Evolutionary conservation across 1,140 invertebrate genomes (phyloP).

Genomic region (Kradibia gibbosae): DNA sequence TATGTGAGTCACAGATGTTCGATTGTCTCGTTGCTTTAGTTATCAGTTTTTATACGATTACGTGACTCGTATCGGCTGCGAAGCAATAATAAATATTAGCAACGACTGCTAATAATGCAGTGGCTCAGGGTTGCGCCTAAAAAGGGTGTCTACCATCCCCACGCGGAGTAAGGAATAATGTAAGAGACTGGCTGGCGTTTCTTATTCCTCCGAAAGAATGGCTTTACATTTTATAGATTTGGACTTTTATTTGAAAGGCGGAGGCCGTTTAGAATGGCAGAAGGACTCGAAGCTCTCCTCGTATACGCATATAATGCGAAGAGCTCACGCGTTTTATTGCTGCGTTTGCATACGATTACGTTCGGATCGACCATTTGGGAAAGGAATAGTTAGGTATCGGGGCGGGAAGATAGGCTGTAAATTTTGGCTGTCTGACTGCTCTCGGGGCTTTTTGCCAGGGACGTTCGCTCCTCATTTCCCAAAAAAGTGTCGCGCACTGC

Average conservation of each 20-base stretch:
- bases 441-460: slow-evolving; percentile 8
- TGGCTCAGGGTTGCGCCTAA: neutral
- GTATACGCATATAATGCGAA: slow-evolving; percentile 3
- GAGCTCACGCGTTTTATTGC: slow-evolving; percentile 46
- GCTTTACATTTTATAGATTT: slow-evolving; percentile 43
- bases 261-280: slow-evolving; percentile 4
- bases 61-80: neutral
- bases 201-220: slow-evolving; percentile 14
- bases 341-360: slow-evolving; percentile 53
- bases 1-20: neutral
- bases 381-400: slow-evolving; percentile 16
- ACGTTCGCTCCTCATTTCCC: slow-evolving; percentile 12
- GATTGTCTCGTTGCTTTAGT: neutral
- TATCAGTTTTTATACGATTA: neutral
- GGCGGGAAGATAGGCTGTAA: slow-evolving; percentile 29
- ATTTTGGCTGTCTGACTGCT: slow-evolving; percentile 1
- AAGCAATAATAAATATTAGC: neutral
- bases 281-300: neutral
- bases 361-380: slow-evolving; percentile 24
- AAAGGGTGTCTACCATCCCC: neutral
- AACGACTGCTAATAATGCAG: neutral
- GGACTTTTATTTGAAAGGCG: slow-evolving; percentile 10
- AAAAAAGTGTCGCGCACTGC: neutral
- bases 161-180: neutral
- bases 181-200: neutral